Conservation (phyloP, 2,113 vertebrate genomes). For the Stercorarius parasiticus region DNA sequence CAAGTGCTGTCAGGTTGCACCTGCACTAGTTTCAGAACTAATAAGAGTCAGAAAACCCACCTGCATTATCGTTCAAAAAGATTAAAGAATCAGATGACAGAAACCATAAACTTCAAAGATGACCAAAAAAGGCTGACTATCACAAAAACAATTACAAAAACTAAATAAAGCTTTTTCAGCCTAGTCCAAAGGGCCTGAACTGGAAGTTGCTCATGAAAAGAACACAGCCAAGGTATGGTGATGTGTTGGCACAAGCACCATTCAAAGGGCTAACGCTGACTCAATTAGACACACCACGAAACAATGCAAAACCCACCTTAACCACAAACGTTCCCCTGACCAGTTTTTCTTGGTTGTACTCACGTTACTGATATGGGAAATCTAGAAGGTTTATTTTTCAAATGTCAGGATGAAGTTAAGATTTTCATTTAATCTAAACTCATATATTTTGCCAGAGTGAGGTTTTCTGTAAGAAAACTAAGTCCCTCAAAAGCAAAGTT, state of each 20-base stretch:
- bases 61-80: background rate
- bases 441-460: background rate
- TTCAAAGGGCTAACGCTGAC: background rate
- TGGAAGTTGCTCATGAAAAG: background rate
- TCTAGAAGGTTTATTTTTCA: background rate
- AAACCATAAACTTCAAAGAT: background rate
- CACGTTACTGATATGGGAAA: background rate
- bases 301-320: background rate
- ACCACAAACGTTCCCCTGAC: background rate
- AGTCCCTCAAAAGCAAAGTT: background rate
- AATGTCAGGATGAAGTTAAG: background rate
- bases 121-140: background rate
- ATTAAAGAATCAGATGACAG: background rate
- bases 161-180: background rate
- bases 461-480: background rate
- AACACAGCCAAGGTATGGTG: background rate
- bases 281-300: background rate
- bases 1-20: background rate
- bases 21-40: background rate
- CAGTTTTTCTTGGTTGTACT: background rate
- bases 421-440: background rate
- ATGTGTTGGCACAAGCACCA: background rate
- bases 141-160: background rate
- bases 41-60: background rate
- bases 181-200: background rate